Conservation (phyloP, 2,888 invertebrate genomes). For the Dynastes grantii region DNA sequence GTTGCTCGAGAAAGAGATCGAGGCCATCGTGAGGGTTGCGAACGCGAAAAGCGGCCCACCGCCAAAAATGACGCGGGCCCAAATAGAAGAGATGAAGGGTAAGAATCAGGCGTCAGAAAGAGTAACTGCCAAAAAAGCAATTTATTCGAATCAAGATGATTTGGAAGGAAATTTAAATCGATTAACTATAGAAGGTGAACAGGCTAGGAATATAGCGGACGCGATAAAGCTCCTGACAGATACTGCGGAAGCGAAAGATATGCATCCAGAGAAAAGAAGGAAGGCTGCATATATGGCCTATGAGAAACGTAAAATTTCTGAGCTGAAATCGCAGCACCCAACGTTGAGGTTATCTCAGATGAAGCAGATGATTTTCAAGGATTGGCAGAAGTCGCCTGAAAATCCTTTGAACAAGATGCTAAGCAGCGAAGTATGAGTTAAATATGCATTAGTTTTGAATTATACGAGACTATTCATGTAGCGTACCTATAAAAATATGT, state of each 20-base stretch:
- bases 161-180: slow-evolving; percentile 96
- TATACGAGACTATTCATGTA: not conserved
- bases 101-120: not conserved
- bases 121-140: slow-evolving; percentile 60
- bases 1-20: slow-evolving; percentile 88
- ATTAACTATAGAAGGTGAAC: slow-evolving; percentile 76
- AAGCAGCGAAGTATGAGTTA: not conserved
- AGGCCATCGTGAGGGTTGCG: slow-evolving; percentile 77
- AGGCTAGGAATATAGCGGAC: slow-evolving; percentile 40
- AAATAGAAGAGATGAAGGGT: slow-evolving; percentile 72
- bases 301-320: slow-evolving; percentile 87
- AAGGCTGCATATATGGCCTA: slow-evolving; percentile 93
- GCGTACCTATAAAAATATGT: no score
- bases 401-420: slow-evolving; percentile 78
- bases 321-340: slow-evolving; percentile 92
- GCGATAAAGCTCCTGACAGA: slow-evolving; percentile 45
- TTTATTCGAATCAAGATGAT: slow-evolving; percentile 74
- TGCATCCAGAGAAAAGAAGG: slow-evolving; percentile 95
- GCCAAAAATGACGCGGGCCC: slow-evolving; percentile 88
- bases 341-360: slow-evolving; percentile 93
- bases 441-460: no score
- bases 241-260: slow-evolving; percentile 76
- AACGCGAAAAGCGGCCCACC: slow-evolving; percentile 69
- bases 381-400: slow-evolving; percentile 97
- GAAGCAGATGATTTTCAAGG: slow-evolving; percentile 95